Conservation (phyloP, 2,888 invertebrate genomes). For the Hirtodrosophila duncani region DNA sequence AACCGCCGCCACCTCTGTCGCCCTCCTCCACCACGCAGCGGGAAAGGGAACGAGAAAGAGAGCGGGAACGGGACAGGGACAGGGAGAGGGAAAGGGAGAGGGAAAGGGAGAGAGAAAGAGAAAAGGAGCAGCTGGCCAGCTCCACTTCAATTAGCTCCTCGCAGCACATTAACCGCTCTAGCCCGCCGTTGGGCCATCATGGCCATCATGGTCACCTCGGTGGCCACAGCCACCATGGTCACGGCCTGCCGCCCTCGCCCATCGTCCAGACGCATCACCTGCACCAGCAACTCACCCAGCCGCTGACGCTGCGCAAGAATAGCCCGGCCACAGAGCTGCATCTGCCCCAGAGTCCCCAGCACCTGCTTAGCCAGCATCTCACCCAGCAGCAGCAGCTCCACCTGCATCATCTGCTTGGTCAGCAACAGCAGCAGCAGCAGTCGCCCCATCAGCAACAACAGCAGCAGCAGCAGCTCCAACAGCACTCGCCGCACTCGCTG, state of each 20-base stretch:
- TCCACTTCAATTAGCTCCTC: conserved; percentile 62
- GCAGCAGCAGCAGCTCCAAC: conserved; percentile 48
- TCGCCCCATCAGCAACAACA: conserved; percentile 56
- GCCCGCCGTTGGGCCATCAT: conserved; percentile 46
- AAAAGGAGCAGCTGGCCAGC: conserved; percentile 36
- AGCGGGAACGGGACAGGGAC: conserved; percentile 27
- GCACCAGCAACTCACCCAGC: conserved; percentile 75
- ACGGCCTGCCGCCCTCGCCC: conserved; percentile 41
- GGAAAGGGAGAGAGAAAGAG: conserved; percentile 13
- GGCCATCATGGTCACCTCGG: conserved; percentile 25
- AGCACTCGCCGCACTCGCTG: conserved; percentile 68
- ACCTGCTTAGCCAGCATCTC: conserved; percentile 69
- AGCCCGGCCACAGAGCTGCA: conserved; percentile 72
- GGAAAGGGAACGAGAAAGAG: conserved; percentile 37
- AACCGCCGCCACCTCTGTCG: conserved; percentile 70
- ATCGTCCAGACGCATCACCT: conserved; percentile 76
- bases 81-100: conserved; percentile 29
- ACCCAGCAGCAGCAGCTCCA: conserved; percentile 77
- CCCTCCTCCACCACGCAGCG: conserved; percentile 69
- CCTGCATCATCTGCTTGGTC: conserved; percentile 73
- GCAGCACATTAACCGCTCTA: conserved; percentile 53
- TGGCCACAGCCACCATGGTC: conserved; percentile 26
- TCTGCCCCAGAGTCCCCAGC: conserved; percentile 54
- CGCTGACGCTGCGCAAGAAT: conserved; percentile 67
- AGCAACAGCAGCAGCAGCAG: conserved; percentile 58